These are phyloP conservation scores for Busseola fusca DNA, from an alignment of 2,888 invertebrate genomes.

Conservation along the genomic window DNA sequence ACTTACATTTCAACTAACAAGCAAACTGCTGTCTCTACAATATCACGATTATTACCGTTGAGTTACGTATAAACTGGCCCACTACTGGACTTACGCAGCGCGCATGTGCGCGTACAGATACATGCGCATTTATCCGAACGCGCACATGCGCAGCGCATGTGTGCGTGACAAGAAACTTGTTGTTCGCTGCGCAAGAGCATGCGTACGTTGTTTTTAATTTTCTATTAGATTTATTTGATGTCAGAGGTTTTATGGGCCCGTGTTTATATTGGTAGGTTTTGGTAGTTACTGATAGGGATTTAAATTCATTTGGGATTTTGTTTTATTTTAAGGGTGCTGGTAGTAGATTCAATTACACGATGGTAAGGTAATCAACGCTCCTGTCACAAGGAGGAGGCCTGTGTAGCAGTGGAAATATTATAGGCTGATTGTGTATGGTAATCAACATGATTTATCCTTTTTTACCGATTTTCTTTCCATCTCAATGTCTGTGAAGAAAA, in stretches of 20 bases:
- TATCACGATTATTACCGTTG: slow-evolving; percentile 87
- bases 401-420: too few species aligned
- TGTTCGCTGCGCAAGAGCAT: slow-evolving; percentile 59
- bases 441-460: not conserved
- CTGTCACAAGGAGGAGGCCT: too few species aligned
- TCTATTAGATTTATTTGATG: slow-evolving; percentile 65
- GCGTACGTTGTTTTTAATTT: slow-evolving; percentile 61
- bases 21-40: slow-evolving; percentile 75
- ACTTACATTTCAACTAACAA: slow-evolving; percentile 26
- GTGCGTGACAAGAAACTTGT: slow-evolving; percentile 63
- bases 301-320: slow-evolving; percentile 30
- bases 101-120: slow-evolving; percentile 73
- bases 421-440: not conserved
- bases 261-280: slow-evolving; percentile 54
- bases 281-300: slow-evolving; percentile 30
- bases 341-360: slow-evolving; percentile 14
- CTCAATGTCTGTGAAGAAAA: not conserved
- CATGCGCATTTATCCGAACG: slow-evolving; percentile 15
- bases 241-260: slow-evolving; percentile 57
- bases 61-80: slow-evolving; percentile 86
- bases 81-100: slow-evolving; percentile 85
- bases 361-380: not conserved
- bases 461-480: not conserved
- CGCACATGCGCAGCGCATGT: slow-evolving; percentile 30
- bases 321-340: slow-evolving; percentile 1